Base-by-base conservation (phyloP, 53 echinoderm and acorn worm genomes). In the Arbacia lixula region DNA sequence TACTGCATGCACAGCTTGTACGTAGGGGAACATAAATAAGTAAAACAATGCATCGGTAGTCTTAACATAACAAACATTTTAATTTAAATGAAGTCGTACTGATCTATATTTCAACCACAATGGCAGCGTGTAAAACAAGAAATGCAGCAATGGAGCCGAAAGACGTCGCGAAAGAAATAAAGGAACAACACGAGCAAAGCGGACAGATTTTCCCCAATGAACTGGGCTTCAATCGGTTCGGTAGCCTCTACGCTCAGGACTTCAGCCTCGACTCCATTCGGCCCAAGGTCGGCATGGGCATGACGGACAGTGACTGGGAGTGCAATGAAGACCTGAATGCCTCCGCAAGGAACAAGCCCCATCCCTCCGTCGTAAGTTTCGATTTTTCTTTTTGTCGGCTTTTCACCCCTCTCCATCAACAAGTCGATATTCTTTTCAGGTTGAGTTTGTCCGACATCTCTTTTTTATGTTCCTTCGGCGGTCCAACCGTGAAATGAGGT, bases 301-400 rank as follows among this genome's bases (percentile, higher is more conserved):
- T 38, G 34, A 36, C 38, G 27, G 40, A 43, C 39, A 46, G 41
- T 29, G 71, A 40, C 29, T 71, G 42, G 71, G 29, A 71, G 8
- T 36, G 66, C 38, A 37, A 66, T 38, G 36, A 66, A 37, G 66
- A 38, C 80, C 3, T 80, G 88, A 31, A 60, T 68, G 38, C 95
- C 84, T 25, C 41, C 88, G 35, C 95, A 90, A 83, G 96, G 26
- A 96, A 94, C 85, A 94, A 94, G 66, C 94, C 94, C 11, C 94
- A 94, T 46, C 96, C 96, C 21, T 96, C 96, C 29, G 88, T 92
- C 86, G 96, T 96, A 91, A 77, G 96, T 54, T n/a, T n/a, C n/a
- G n/a, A n/a, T n/a, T n/a, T n/a, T n/a, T n/a, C n/a, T n/a, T n/a
- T n/a, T n/a, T n/a, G n/a, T n/a, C n/a, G n/a, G n/a, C n/a, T n/a